Base-by-base conservation (phyloP, 2,888 invertebrate genomes). In the Hoplodrina blanda region DNA sequence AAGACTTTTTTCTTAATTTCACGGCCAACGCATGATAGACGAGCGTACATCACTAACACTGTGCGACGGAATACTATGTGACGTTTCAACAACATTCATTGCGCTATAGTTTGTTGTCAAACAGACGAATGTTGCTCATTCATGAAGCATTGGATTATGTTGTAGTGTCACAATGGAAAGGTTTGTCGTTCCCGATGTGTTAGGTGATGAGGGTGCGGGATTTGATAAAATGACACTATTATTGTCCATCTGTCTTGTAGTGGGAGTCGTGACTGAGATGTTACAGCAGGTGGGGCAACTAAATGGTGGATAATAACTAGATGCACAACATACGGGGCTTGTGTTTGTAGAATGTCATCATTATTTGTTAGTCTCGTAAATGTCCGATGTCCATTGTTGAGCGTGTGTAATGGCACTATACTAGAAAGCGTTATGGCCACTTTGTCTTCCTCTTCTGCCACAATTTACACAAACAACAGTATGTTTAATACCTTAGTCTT, bases 1-100 rank as follows among this genome's bases (percentile, higher is more conserved):
- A 77, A 54, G 25, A 61, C 41, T 66, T 50, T 60, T 75, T 70
- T 49, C 46, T 59, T 20, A 64, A 80, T 69, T 77, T 80, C 80
- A 80, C 76, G 77, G 80, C 49, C 76, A 30, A 30, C 0, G 13
- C 25, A 55, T 65, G 77, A 77, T 59, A 4, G 49, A 69, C 25
- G 73, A n/a, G 33, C 53, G 50, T 4, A 30, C 25, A 52, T 50
- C 65, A 65, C 62, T 37, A 44, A 6, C 46, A 19, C 11, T 41
- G 11, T n/a, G n/a, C 70, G 62, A 25, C 33, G 25, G 20, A 52
- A 57, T 20, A 3, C 11, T 0, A 52, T 67, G 17, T 75, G 68
- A 72, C 37, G 52, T 37, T 67, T 17, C 44, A 15, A 15, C 20
- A 37, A 4, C 13, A 19, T 46, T 4, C 52, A 75, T 52, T 67